A percentile compares a stretch with the other conserved stretches of the same genome.
Conservation (phyloP, 2,797 vertebrate genomes). For the Hybognathus amarus region DNA sequence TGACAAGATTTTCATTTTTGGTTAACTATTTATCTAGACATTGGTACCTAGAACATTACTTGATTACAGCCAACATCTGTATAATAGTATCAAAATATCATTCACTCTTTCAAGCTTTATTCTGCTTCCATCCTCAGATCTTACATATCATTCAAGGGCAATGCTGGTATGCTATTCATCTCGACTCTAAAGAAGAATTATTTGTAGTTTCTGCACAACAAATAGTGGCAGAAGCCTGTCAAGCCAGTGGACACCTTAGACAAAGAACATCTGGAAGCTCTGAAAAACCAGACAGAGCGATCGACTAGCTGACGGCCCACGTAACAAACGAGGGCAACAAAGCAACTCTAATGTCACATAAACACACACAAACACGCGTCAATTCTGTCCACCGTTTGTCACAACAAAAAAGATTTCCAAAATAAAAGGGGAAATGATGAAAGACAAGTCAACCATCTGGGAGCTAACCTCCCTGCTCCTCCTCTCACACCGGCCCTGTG, state of each 20-base stretch:
- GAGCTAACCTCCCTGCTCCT: slow-evolving; percentile 61
- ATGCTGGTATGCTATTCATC: slow-evolving; percentile 21
- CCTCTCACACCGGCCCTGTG: slow-evolving; percentile 33
- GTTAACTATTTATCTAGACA: not conserved
- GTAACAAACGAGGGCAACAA: not conserved
- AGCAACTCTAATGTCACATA: slow-evolving; percentile 16
- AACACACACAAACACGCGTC: slow-evolving; percentile 14
- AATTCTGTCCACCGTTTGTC: slow-evolving; percentile 28
- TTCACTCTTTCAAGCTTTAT: not conserved
- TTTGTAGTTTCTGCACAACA: slow-evolving; percentile 43
- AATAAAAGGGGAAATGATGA: slow-evolving; percentile 67
- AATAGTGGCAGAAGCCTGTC: slow-evolving; percentile 42
- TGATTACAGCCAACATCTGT: not conserved
- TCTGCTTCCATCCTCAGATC: slow-evolving; percentile 8
- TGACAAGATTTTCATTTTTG: not conserved
- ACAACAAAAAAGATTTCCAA: slow-evolving; percentile 29
- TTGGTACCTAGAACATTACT: not conserved
- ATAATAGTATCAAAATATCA: not conserved
- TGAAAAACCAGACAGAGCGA: not conserved
- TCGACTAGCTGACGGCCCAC: not conserved
- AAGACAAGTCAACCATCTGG: slow-evolving; percentile 70
- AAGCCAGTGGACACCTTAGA: slow-evolving; percentile 33
- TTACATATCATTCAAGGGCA: not conserved
- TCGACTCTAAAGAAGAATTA: slow-evolving; percentile 35
- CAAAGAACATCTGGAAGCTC: slow-evolving; percentile 60